Conservation (phyloP, 1,140 invertebrate species). For the Hirudo medicinalis region DNA sequence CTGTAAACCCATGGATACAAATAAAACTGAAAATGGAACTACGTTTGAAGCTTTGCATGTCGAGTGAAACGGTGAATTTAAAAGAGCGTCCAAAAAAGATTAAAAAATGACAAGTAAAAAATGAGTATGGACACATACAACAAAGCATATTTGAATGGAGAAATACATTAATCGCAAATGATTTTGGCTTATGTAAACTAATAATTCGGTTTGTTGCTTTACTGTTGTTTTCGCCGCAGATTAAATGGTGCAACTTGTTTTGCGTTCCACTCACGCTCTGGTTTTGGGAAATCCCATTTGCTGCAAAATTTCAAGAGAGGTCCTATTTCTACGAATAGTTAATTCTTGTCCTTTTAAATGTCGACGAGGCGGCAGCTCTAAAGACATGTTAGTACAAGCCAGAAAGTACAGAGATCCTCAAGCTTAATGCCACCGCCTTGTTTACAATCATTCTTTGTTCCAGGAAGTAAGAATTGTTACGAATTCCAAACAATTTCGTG, state of each 20-base stretch:
- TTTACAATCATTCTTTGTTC: slow-evolving; percentile 11
- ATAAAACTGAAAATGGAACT: too few relatives aligned
- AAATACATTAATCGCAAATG: neutral
- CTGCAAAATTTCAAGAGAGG: slow-evolving; percentile 61
- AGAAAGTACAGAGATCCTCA: neutral
- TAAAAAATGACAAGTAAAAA: neutral
- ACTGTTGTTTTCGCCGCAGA: too few relatives aligned
- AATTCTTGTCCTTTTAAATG: slow-evolving; percentile 10
- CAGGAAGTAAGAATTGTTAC: slow-evolving; percentile 4
- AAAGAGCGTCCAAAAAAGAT: neutral
- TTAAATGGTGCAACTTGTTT: too few relatives aligned
- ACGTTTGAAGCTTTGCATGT: too few relatives aligned
- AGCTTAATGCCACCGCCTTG: slow-evolving; percentile 3
- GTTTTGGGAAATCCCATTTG: slow-evolving; percentile 75
- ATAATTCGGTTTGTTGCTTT: neutral
- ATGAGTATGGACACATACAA: neutral
- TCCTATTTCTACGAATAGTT: slow-evolving; percentile 30
- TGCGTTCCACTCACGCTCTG: slow-evolving; percentile 55
- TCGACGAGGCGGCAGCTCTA: slow-evolving; percentile 16
- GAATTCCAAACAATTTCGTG: too few relatives aligned
- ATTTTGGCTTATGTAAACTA: neutral
- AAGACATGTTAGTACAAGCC: neutral
- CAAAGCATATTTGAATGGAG: neutral
- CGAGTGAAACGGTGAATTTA: too few relatives aligned
- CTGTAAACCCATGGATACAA: too few relatives aligned